A percentile compares a stretch with the other conserved stretches of the same genome.
Conservation (phyloP, 2,113 vertebrate species). For the Gorilla gorilla region DNA sequence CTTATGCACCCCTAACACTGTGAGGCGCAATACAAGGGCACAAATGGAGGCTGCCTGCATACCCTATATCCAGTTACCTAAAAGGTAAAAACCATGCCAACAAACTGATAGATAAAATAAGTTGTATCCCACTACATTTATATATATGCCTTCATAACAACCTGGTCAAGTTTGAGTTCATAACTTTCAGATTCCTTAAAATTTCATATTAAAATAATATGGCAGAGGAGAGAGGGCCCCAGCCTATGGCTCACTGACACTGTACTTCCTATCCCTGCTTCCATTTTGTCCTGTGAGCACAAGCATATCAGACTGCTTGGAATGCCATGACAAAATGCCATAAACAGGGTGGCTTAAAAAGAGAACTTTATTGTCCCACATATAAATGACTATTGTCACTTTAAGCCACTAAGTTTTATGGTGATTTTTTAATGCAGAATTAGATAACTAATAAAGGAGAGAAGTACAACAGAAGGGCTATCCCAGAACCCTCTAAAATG, state of each 20-base stretch:
- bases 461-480: neutral
- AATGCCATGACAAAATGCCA: neutral
- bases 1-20: neutral
- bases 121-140: neutral
- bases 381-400: neutral
- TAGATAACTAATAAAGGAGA: neutral
- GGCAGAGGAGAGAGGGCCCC: neutral
- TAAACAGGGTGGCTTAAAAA: neutral
- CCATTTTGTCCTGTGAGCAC: neutral
- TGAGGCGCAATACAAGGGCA: neutral
- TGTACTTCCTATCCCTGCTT: neutral
- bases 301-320: neutral
- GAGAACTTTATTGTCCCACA: neutral
- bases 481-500: neutral
- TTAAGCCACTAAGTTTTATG: neutral
- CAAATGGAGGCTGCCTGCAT: neutral
- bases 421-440: neutral
- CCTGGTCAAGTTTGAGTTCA: neutral
- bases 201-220: neutral
- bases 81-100: neutral
- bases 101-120: neutral
- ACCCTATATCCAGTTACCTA: neutral
- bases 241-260: neutral
- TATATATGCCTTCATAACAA: neutral
- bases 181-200: neutral